Evolutionary conservation across 2,888 invertebrate species (phyloP), one percentile per base, ranked within the genome.

Genomic region (Chaitophorus viminalis): DNA sequence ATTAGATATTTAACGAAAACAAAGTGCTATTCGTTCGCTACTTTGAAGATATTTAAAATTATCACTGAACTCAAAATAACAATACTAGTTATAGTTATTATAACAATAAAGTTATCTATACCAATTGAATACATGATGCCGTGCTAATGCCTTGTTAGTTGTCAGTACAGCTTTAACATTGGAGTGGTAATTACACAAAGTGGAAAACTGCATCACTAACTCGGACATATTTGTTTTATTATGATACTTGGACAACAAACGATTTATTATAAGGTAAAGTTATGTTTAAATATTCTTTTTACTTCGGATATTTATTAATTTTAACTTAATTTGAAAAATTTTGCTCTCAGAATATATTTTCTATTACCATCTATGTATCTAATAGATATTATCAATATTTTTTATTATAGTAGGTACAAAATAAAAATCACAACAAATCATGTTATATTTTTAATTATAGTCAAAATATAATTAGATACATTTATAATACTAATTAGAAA

Each of bases 131-230:
- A 1, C 31, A 31, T 17, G 36, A 65, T 17, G 65, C 36, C n/a
- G 65, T 18, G 79, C 65, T 36, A 65, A 36, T 79, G 36, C 79
- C 36, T 79, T 79, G 29, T 65, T 25, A 18, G 65, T 65, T 46
- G 81, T 68, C 68, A 68, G 21, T 36, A 25, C 29, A 29, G 68
- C 29, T 31, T 81, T 81, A n/a, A 68, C 68, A 68, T 68, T 68
- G 68, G 68, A 31, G 39, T 29, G 46, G 39, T 46, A 70, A 81
- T 81, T 81, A 81, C 21, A 29, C 29, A 46, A 81, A 81, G 68
- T 81, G 81, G 81, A 81, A 68, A 81, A 46, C 46, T 68, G 17
- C 81, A 68, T 81, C 68, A 68, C 11, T 29, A 68, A 46, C 18
- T 5, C 5, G 21, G 17, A 9, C 21, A 5, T 68, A 39, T 46